Evolutionary conservation across 2,888 invertebrate genomes (phyloP).

Genomic region (Apamea monoglypha): DNA sequence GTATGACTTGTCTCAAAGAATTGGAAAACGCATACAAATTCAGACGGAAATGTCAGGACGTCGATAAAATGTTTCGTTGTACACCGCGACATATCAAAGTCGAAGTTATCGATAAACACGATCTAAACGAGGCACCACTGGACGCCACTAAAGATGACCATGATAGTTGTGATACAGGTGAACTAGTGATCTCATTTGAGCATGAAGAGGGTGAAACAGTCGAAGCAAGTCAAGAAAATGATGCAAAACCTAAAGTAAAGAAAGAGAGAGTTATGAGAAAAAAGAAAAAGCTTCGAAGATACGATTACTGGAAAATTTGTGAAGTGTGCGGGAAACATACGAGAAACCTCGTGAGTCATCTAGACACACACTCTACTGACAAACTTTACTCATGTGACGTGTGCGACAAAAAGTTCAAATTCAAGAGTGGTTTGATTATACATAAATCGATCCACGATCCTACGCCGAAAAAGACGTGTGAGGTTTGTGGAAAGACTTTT

Average conservation of each 20-base stretch:
- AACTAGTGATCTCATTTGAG: conserved; percentile 70
- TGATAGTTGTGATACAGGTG: conserved; percentile 67
- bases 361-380: conserved; percentile 84
- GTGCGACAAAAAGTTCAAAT: conserved; percentile 88
- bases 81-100: conserved; percentile 74
- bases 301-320: conserved; percentile 87
- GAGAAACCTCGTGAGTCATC: conserved; percentile 82
- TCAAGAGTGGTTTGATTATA: conserved; percentile 85
- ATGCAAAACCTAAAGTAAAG: conserved; percentile 62
- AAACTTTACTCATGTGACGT: conserved; percentile 85
- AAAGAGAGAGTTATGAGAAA: conserved; percentile 66
- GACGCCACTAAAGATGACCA: conserved; percentile 59
- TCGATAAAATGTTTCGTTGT: conserved; percentile 79
- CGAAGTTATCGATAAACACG: conserved; percentile 73
- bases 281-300: conserved; percentile 78
- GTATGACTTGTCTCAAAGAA: conserved; percentile 81
- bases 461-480: conserved; percentile 88
- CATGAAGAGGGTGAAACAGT: conserved; percentile 44
- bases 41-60: conserved; percentile 84
- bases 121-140: conserved; percentile 49
- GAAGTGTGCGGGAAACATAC: conserved; percentile 87
- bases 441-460: conserved; percentile 86
- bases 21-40: conserved; percentile 87
- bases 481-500: conserved; percentile 89
- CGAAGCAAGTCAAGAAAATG: conserved; percentile 55